Conservation (phyloP, 2,888 invertebrate genomes). For the Cryptus armator region DNA sequence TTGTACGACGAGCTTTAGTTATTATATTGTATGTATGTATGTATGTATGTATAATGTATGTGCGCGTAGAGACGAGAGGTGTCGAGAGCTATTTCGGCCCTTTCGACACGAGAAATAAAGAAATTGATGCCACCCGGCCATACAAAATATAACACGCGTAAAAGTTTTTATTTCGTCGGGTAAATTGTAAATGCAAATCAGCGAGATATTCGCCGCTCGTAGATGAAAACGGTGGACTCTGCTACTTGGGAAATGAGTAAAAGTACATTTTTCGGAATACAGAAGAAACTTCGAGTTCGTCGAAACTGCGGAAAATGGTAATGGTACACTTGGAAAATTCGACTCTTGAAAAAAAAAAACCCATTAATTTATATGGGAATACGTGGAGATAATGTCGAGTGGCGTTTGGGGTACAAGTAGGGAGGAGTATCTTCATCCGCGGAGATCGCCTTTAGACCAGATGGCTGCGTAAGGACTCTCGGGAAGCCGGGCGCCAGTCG, state of each 20-base stretch:
- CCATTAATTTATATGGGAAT: neutral
- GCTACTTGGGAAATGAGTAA: too few species aligned
- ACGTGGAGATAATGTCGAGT: constrained; percentile 29
- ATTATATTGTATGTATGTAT: constrained; percentile 70
- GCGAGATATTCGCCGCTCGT: neutral
- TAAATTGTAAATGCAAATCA: neutral
- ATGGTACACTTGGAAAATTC: too few species aligned
- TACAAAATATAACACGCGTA: neutral
- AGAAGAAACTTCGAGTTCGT: too few species aligned
- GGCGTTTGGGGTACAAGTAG: constrained; percentile 1
- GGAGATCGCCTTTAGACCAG: neutral
- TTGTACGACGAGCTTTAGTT: constrained; percentile 73
- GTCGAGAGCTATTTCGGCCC: constrained; percentile 37
- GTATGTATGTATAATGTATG: constrained; percentile 69
- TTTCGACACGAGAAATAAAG: constrained; percentile 40
- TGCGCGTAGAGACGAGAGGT: constrained; percentile 62
- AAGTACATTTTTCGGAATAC: too few species aligned
- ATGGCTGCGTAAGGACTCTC: neutral
- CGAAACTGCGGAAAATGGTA: too few species aligned
- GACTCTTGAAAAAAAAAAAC: too few species aligned
- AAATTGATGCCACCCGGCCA: constrained; percentile 14
- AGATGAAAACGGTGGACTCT: too few species aligned
- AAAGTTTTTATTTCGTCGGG: constrained; percentile 4
- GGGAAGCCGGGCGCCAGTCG: neutral
- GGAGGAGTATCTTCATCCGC: constrained; percentile 47